A percentile compares a stretch with the other conserved stretches of the same genome.
Evolutionary conservation across 2,113 vertebrate genomes (phyloP).

Genomic region (Pleuronectes platessa): DNA sequence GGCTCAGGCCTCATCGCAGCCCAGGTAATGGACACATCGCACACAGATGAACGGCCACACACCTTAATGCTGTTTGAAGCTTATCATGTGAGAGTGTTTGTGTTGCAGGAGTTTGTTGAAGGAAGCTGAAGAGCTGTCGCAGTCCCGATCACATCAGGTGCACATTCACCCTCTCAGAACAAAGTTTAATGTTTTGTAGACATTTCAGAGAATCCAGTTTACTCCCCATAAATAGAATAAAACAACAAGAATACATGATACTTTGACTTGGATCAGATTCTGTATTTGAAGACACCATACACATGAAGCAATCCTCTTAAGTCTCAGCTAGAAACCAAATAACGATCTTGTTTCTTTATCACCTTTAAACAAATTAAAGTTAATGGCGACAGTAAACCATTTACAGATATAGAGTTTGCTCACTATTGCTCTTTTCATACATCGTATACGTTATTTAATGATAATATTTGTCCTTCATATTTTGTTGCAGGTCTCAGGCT

Average conservation of each 20-base stretch:
- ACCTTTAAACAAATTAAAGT: not conserved
- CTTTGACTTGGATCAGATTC: no score
- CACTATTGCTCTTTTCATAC: not conserved
- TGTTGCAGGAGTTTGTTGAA: conserved; percentile 71
- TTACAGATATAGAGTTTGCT: not conserved
- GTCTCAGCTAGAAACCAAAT: no score
- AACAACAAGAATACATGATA: no score
- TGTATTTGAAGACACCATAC: no score
- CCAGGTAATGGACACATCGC: conserved; percentile 59
- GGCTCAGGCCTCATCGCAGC: conserved; percentile 27
- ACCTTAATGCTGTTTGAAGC: not conserved
- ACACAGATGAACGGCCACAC: not conserved
- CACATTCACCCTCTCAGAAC: not conserved
- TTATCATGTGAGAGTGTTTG: conserved; percentile 7
- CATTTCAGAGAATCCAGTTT: no score
- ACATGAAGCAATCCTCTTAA: no score
- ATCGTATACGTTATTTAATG: not conserved
- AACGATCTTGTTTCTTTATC: no score
- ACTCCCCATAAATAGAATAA: no score
- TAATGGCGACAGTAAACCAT: not conserved
- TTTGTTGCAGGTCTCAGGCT: conserved; percentile 61
- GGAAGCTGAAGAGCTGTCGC: conserved; percentile 62
- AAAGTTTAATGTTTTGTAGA: not conserved
- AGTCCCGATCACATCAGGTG: conserved; percentile 68
- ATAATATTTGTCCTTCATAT: not conserved